Evolutionary conservation across 2,797 vertebrate species (phyloP).

Genomic region (Karalla daura): DNA sequence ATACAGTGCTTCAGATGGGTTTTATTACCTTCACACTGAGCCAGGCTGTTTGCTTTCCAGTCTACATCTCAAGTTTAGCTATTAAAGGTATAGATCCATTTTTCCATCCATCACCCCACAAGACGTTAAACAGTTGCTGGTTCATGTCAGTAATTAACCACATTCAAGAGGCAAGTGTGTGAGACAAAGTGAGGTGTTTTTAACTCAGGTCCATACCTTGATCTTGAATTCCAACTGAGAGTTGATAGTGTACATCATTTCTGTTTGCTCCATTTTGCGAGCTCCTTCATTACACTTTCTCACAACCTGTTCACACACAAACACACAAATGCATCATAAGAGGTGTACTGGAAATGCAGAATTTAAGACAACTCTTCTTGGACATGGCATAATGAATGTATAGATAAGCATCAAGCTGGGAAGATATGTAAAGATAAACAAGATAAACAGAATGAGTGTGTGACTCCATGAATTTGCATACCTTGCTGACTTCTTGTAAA

Average conservation of each 20-base stretch:
- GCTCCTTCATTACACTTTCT: constrained; percentile 97
- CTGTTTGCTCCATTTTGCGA: constrained; percentile 95
- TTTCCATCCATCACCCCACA: background rate
- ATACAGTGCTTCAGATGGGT: background rate
- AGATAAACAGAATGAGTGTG: background rate
- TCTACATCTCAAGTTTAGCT: background rate
- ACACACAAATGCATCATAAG: constrained; percentile 26
- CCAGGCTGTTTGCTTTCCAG: background rate
- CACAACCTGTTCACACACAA: constrained; percentile 85
- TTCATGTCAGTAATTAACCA: background rate
- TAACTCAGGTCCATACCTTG: constrained; percentile 85
- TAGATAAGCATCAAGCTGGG: background rate
- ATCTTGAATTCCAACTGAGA: constrained; percentile 98
- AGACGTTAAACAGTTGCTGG: background rate
- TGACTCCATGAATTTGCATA: constrained; percentile 56
- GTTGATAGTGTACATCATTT: constrained; percentile 99
- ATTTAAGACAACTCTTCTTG: background rate
- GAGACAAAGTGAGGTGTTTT: background rate
- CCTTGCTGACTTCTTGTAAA: constrained; percentile 96
- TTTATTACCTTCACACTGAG: background rate
- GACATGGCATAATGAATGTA: background rate
- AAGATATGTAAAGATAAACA: background rate
- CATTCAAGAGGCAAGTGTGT: background rate
- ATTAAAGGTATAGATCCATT: background rate
- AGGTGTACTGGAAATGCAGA: too few species aligned